Base-by-base conservation (phyloP, 64 coral and sea anemone species). In the Astreopora myriophthalma region DNA sequence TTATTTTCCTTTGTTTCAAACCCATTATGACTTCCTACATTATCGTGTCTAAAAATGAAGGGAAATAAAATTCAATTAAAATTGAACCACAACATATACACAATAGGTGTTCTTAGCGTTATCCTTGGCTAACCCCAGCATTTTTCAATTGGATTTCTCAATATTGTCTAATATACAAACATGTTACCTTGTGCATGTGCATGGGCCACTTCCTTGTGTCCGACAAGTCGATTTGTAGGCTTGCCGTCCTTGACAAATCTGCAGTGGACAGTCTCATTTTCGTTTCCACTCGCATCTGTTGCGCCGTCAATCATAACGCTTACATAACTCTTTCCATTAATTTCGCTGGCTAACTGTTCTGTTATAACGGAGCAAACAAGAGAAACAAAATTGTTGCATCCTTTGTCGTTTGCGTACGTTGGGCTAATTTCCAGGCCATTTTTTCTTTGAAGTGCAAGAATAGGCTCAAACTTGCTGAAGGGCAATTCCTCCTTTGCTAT, bases 191-290 rank as follows among this genome's bases (percentile, higher is more conserved):
- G 42, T 40, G 76, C 36, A 49, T 57, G 51, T 16, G 51, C 82
- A 86, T 86, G 82, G 16, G 29, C 63, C 13, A 86, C 82, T 86
- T 22, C 20, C 35, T 36, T 86, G 35, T 86, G 82, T 10, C 82
- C 82, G 9, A 86, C 82, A 19, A 86, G 63, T 36, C 61, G 63
- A 86, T 86, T 86, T 19, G 63, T 57, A 24, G 82, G 82, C 63
- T 22, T 31, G n/a, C 82, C 82, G 68, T 86, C 46, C 82, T 86
- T 31, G 30, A 86, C 24, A 42, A 42, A 86, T 19, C 83, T 69
- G 33, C 83, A 87, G 66, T 88, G 86, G 13, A 88, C 44, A 36
- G 69, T 88, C 71, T 88, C 69, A 58, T 88, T 88, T 35, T 88
- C 86, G 17, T 75, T 88, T 32, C 24, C 48, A 34, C 44, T 40